Evolutionary conservation across 1,140 invertebrate species (phyloP), one percentile per base, ranked within the genome.

Genomic region (Grapholita molesta): DNA sequence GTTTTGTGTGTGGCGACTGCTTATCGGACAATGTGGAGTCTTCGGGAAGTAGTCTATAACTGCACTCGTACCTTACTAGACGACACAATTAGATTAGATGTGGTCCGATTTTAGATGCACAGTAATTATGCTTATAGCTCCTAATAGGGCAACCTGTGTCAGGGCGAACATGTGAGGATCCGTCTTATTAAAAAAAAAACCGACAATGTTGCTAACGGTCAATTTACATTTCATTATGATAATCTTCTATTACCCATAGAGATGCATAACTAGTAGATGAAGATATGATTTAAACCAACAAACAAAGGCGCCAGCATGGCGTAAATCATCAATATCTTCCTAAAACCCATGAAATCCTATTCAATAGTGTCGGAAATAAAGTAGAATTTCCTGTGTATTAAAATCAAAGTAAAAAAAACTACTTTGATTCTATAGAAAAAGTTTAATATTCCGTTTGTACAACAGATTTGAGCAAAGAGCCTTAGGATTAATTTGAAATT

Each of bases 61-160:
- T 30, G 55, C 55, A 18, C 55, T 61, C 55, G 24, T 28, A 61
- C 55, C 25, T 24, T 28, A 28, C 55, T 61, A 28, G 55, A 61
- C 55, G 55, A 61, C 55, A 61, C 55, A 61, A 61, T 61, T 61
- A 61, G 55, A 61, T 61, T 61, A 61, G 55, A 61, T 61, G 24
- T 30, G 55, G 23, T 28, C 24, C 25, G 55, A 61, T 61, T 61
- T 61, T 61, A 61, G 55, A 75, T 88, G n/a, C 96, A 99, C 89
- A 96, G 97, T 48, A 48, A 48, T 48, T 48, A 48, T 48, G 42
- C 42, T 48, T 48, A 48, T 48, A 48, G 21, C 42, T 48, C 42
- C 42, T 21, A 48, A 48, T 48, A 48, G 42, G 42, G 42, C n/a
- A 30, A n/a, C 35, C 35, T 6, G 18, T 48, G 42, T 48, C 42